Evolutionary conservation across 2,888 invertebrate species (phyloP), one percentile per base, ranked within the genome.

Genomic region (Dicycla oo): DNA sequence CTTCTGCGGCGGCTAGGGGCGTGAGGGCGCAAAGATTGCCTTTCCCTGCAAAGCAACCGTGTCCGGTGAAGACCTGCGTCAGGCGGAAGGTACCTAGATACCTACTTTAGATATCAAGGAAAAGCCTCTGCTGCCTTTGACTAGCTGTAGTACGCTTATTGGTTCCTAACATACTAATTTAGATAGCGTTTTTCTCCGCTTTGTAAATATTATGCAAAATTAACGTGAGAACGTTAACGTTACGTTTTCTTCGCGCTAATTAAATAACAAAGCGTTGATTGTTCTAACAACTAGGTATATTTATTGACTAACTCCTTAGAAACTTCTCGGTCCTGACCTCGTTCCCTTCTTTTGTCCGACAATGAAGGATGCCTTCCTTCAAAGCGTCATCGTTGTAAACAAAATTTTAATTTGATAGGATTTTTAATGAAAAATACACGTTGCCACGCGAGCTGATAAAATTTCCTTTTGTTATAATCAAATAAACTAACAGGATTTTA

Each of bases 361-460:
- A 78, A 63, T 79, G 74, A 79, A 81, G 72, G 73, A 84, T 81
- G 63, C 60, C 43, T 63, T 38, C 60, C 43, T 63, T 38, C 13
- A 47, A 66, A 69, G 38, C 30, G 15, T 34, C 47, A 45, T 45
- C 51, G 66, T 34, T 64, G 18, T 34, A 30, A 60, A 66, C 43
- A 53, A 77, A 68, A 69, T 71, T 45, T 53, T 15, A 26, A 13
- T 11, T 26, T 38, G 45, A 69, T 74, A 57, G 40, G 15, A 57
- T 68, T 72, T 64, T 60, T n/a, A 61, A 43, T 75, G 69, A 75
- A 71, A 82, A 71, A 71, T 78, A 7, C 7, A 40, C 20, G 7
- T 11, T 15, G 66, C 69, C 83, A 78, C 75, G 81, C 64, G 56
- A 73, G 18, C 57, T 30, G 26, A 34, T 68, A 30, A 69, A 40